Evolutionary conservation across 2,888 invertebrate species (phyloP), one percentile per base, ranked within the genome.

Genomic region (Panzeria rudis): DNA sequence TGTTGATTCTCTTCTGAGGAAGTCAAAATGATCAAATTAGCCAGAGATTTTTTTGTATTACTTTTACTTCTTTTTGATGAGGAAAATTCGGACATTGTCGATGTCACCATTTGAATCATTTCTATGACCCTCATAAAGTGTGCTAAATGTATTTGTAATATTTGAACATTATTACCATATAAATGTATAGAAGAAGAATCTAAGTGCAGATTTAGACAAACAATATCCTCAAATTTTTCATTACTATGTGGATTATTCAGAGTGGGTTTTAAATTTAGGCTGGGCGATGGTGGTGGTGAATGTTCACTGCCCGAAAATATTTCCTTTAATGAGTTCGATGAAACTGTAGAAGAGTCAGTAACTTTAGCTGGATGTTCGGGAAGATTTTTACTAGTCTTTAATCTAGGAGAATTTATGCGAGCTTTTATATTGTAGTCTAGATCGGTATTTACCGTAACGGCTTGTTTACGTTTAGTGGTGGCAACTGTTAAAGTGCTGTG

Each of bases 401-500:
- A 20, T 75, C 41, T 71, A 0, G 78, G 78, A 8, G 69, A 66
- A 72, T 5, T 56, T 56, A 38, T 44, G 35, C 72, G 72, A 0
- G 54, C 17, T 75, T 85, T 85, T 59, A 81, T 71, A 2, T 52
- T 81, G 15, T 68, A 38, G 13, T 71, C 64, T 13, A 82, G 8
- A 17, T 82, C 78, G 0, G 52, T 41, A 3, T 23, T 41, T 23
- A 61, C 32, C 6, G 41, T 44, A 44, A 78, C n/a, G 4, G 54
- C 66, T 73, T 84, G 82, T 32, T 85, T 78, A 9, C 85, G 85
- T 76, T 85, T 85, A 1, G 90, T 90, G 47, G 91, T 61, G 0
- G 91, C 92, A 17, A 92, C 83, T 0, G 91, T 91, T 13, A 92
- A 87, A 5, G 89, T 90, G 0, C 91, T 91, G 23, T 91, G 89